These are phyloP conservation scores for Ictidomys tridecemlineatus DNA, from an alignment of 2,113 vertebrate genomes.

Conservation along the genomic window DNA sequence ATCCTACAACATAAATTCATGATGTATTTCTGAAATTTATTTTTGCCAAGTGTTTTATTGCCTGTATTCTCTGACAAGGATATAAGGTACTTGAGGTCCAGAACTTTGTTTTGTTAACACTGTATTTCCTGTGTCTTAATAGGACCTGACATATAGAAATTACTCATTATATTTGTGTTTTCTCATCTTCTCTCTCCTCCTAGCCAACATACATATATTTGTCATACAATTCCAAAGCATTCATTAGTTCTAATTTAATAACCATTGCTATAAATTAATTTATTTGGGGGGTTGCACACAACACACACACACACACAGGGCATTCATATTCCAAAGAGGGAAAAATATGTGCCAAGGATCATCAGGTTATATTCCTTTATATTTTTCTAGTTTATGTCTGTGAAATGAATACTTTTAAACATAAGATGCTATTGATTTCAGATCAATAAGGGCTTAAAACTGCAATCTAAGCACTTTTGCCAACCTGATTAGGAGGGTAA, in stretches of 20 bases:
- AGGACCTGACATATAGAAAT: neutral
- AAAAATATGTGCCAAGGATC: neutral
- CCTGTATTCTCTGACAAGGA: neutral
- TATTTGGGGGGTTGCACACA: neutral
- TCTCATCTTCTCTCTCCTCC: neutral
- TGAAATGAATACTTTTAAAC: neutral
- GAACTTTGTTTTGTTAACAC: neutral
- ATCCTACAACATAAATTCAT: neutral
- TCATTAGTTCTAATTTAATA: neutral
- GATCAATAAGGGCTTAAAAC: neutral
- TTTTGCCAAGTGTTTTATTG: neutral
- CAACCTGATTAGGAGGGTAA: neutral
- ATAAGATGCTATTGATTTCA: conserved; percentile 25
- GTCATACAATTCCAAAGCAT: neutral
- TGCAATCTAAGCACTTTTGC: neutral
- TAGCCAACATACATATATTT: neutral
- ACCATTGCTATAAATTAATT: neutral
- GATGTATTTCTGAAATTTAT: conserved; percentile 33
- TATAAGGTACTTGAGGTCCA: neutral
- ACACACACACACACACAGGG: neutral
- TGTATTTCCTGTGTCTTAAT: neutral
- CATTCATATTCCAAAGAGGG: neutral
- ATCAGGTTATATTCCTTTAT: neutral
- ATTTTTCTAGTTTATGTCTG: conserved; percentile 26
- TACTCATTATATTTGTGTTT: neutral